phyloP scores from a whole-genome alignment of 2,797 vertebrate species.

The Propithecus perrieri region DNA sequence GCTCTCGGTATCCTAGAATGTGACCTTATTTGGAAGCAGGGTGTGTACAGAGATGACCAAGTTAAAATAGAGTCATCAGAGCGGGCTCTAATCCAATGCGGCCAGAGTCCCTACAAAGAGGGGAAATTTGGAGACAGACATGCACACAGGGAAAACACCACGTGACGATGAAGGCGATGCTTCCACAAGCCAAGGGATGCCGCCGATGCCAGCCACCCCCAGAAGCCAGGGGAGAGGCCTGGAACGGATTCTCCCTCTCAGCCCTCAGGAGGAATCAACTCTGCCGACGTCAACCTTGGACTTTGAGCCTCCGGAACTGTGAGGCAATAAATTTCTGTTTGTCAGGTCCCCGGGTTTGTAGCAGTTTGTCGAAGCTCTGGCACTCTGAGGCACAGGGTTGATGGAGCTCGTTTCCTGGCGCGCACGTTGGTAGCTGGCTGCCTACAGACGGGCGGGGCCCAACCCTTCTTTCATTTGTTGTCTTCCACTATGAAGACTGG shows the following conservation, averaged over 20 bases:
- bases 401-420: too few species aligned
- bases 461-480: too few species aligned
- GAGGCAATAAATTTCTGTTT: too few species aligned
- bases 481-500: background rate
- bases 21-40: background rate
- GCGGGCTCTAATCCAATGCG: background rate
- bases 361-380: background rate
- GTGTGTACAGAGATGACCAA: background rate
- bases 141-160: background rate
- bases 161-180: rapidly evolving
- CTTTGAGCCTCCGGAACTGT: background rate
- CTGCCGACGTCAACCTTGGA: rapidly evolving
- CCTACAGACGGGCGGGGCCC: background rate
- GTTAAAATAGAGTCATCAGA: background rate
- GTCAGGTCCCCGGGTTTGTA: background rate
- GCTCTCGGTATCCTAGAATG: background rate
- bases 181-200: background rate
- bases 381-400: rapidly evolving
- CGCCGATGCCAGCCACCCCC: rapidly evolving
- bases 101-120: background rate
- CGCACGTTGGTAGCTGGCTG: rapidly evolving
- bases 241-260: rapidly evolving
- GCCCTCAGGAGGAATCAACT: background rate
- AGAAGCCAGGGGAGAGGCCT: rapidly evolving
- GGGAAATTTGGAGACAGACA: background rate